A percentile compares a stretch with the other conserved stretches of the same genome.
These are phyloP conservation scores for Peribatodes rhomboidaria DNA, from an alignment of 2,888 invertebrate genomes.

Conservation along the genomic window DNA sequence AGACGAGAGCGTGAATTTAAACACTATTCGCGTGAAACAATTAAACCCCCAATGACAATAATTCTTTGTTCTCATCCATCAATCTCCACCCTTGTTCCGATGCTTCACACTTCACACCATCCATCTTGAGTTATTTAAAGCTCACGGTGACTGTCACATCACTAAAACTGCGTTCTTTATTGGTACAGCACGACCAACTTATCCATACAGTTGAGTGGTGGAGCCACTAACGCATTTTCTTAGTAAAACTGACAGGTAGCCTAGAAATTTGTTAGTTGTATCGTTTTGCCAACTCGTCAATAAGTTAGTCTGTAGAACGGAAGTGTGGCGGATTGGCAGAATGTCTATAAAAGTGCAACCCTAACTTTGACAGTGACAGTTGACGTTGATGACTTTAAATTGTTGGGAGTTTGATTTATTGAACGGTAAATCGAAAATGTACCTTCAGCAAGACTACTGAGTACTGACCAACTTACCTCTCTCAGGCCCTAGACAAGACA, in stretches of 20 bases:
- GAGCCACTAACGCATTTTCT: not conserved
- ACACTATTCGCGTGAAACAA: constrained; percentile 42
- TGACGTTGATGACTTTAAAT: constrained; percentile 29
- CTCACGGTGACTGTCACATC: constrained; percentile 52
- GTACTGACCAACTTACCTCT: not conserved
- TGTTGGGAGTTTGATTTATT: constrained; percentile 26
- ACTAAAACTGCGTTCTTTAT: constrained; percentile 52
- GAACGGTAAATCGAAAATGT: not conserved
- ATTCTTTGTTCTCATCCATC: constrained; percentile 58
- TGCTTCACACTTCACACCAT: constrained; percentile 66
- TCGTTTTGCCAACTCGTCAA: not conserved
- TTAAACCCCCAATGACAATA: constrained; percentile 56
- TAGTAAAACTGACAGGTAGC: not conserved
- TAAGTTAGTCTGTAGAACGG: constrained; percentile 17
- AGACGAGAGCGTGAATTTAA: constrained; percentile 12
- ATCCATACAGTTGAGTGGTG: not conserved
- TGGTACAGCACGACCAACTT: constrained; percentile 40
- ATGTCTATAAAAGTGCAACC: constrained; percentile 45
- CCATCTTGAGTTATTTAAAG: constrained; percentile 70
- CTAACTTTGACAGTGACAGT: constrained; percentile 38
- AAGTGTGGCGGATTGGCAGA: constrained; percentile 53
- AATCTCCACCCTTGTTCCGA: constrained; percentile 75
- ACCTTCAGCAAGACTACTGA: not conserved
- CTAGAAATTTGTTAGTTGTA: not conserved
- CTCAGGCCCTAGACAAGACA: not conserved